Evolutionary conservation across 2,113 vertebrate genomes (phyloP).

Genomic region (Leucosticte australis): DNA sequence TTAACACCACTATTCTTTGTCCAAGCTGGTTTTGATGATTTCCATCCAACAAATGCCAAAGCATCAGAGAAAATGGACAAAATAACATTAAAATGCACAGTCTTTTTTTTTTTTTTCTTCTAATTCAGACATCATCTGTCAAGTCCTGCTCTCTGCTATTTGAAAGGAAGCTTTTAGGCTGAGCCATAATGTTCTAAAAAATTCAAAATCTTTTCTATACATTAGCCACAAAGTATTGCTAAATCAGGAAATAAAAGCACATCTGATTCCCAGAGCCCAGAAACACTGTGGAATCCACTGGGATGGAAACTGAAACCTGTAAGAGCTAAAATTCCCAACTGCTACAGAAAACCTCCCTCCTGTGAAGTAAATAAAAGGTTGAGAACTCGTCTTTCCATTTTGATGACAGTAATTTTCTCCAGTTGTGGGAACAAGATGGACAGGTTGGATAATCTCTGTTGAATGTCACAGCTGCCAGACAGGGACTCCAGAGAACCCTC

Average conservation of each 20-base stretch:
- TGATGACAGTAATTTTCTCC: constrained; percentile 30
- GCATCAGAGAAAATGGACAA: not conserved
- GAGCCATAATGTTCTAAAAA: not conserved
- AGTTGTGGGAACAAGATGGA: not conserved
- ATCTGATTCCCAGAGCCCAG: not conserved
- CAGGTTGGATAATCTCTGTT: not conserved
- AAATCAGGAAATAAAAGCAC: not conserved
- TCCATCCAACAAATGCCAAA: not conserved
- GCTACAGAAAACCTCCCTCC: not conserved
- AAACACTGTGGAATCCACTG: not conserved
- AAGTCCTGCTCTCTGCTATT: not conserved
- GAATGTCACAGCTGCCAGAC: not conserved
- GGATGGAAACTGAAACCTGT: not conserved
- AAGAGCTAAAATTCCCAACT: not conserved
- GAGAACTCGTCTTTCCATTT: not conserved
- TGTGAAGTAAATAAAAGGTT: constrained; percentile 3
- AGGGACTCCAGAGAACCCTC: not conserved
- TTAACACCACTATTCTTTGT: not conserved
- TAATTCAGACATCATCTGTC: not conserved
- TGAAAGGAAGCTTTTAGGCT: not conserved
- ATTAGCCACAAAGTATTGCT: not conserved
- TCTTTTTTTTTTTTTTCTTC: not conserved
- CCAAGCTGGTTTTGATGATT: not conserved
- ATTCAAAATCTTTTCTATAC: not conserved
- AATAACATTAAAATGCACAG: not conserved